Base-by-base conservation (phyloP, 2,797 vertebrate species). In the Megalops cyprinoides region DNA sequence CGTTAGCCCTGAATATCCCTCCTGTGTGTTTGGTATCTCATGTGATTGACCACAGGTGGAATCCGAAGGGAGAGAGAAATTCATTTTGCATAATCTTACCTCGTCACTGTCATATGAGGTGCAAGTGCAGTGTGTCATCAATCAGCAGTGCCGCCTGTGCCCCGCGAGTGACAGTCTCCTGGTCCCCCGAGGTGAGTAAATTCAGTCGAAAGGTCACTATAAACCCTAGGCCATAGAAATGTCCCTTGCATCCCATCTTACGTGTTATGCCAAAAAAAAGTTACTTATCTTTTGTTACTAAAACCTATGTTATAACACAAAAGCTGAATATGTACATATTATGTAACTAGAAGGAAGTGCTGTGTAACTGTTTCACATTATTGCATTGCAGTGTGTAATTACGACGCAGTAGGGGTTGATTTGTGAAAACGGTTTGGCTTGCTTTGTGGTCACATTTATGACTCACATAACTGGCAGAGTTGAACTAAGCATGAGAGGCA, bases 111-210 rank as follows among this genome's bases (percentile, higher is more conserved):
- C 53, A 10, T 94, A 94, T 25, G 15, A 15, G 1, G 86, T 91
- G 0, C 89, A 91, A 84, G 82, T 94, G 23, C 83, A 79, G n/a
- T 95, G 94, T 74, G 74, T 81, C 74, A n/a, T 7, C 0, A 90
- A 65, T 9, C 0, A 0, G 0, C 12, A 74, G 0, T 95, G 94
- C 58, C 18, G 84, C 0, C 88, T 89, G 84, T 95, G 94, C 74
- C 80, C 81, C 0, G 87, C 80, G 89, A 92, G 94, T 20, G 3
- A 86, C 4, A 1, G 42, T 2, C 85, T 90, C 87, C 78, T 44
- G 0, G 80, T 94, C 51, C 90, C 86, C 31, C 28, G 86, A 86
- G 94, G 95, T 95, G 34, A 82, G 90, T n/a, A n/a, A n/a, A n/a
- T 73, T 48, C 8, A 51, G 14, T 4, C 14, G 28, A 14, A 20